A percentile compares a stretch with the other conserved stretches of the same genome.
These are phyloP conservation scores for Anisognathus igniventris DNA, from an alignment of 2,797 vertebrate species.

Conservation along the genomic window DNA sequence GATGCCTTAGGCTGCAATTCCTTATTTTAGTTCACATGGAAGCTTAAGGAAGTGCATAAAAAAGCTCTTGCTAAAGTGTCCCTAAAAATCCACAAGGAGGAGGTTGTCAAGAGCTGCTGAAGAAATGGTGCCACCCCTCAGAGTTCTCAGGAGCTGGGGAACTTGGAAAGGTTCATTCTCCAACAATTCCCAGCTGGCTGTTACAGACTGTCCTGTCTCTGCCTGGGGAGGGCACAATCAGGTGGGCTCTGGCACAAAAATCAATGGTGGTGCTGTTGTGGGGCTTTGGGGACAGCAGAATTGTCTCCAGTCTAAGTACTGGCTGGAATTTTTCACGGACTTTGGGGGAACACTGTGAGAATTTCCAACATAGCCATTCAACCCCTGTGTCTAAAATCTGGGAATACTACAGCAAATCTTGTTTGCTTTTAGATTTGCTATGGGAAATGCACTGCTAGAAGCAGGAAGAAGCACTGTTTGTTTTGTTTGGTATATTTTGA, in stretches of 20 bases:
- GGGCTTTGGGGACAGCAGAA: neutral
- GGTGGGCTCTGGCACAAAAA: neutral
- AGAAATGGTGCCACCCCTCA: neutral
- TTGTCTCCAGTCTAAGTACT: neutral
- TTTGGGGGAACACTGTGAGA: neutral
- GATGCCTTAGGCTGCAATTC: neutral
- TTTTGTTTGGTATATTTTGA: neutral
- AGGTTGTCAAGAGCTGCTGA: neutral
- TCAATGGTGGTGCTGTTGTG: neutral
- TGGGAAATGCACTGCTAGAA: neutral
- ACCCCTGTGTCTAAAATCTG: neutral
- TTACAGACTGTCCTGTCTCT: neutral
- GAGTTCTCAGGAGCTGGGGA: neutral
- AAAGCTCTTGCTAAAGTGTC: neutral
- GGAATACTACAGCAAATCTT: neutral
- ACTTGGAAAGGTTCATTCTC: neutral
- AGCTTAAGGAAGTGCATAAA: neutral
- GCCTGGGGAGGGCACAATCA: neutral
- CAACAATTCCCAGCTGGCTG: neutral
- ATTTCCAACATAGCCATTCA: neutral
- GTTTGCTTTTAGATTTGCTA: neutral
- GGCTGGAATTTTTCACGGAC: neutral
- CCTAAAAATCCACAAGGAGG: neutral
- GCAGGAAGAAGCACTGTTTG: slow-evolving; percentile 8
- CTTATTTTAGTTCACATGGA: neutral